Evolutionary conservation across 2,113 vertebrate species (phyloP).

Genomic region (Semnornis frantzii): DNA sequence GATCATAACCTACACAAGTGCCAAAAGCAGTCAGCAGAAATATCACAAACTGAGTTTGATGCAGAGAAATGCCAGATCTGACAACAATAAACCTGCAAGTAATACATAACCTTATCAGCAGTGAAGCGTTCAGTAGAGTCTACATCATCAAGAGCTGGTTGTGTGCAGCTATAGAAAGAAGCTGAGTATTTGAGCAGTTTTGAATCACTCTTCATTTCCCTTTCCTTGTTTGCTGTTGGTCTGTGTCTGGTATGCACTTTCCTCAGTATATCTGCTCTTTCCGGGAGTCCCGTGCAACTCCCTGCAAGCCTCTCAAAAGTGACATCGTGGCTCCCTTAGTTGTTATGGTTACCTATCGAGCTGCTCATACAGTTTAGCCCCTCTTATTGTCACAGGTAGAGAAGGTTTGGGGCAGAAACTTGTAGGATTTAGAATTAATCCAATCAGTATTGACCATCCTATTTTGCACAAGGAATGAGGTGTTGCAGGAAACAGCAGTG

Average conservation of each 20-base stretch:
- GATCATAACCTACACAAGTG: background rate
- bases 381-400: background rate
- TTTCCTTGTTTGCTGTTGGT: background rate
- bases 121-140: background rate
- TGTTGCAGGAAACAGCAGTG: background rate
- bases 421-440: background rate
- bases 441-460: background rate
- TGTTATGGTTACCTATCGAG: background rate
- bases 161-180: background rate
- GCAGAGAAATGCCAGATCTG: conserved; percentile 34
- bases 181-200: background rate
- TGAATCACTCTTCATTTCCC: background rate
- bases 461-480: background rate
- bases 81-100: conserved; percentile 3
- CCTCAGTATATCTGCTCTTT: background rate
- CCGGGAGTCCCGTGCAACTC: background rate
- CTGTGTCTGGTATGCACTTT: background rate
- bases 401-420: background rate
- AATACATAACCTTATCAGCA: conserved; percentile 32
- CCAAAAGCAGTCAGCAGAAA: conserved; percentile 44
- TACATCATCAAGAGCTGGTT: background rate
- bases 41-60: conserved; percentile 5
- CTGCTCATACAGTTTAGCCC: background rate
- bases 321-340: background rate
- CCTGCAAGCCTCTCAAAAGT: background rate